phyloP scores from a whole-genome alignment of 2,113 vertebrate species.

The Bufo gargarizans region DNA sequence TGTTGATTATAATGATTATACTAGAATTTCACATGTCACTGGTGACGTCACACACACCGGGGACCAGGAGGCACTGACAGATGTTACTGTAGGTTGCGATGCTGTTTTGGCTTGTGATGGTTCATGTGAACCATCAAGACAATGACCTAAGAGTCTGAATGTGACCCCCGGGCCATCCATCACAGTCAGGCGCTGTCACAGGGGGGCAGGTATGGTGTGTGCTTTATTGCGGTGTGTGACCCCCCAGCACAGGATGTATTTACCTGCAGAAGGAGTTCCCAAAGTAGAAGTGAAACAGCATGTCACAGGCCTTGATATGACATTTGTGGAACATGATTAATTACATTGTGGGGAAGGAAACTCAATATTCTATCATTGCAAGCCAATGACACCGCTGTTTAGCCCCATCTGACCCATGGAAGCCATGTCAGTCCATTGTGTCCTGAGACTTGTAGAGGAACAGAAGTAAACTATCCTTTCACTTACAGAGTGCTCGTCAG shows the following conservation, averaged over 20 bases:
- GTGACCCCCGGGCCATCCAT: constrained; percentile 33
- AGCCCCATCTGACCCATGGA: constrained; percentile 10
- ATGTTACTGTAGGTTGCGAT: not conserved
- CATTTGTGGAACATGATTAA: constrained; percentile 44
- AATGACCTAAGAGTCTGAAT: constrained; percentile 7
- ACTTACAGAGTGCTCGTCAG: not conserved
- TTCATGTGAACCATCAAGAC: constrained; percentile 33
- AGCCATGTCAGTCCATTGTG: not conserved
- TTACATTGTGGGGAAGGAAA: constrained; percentile 26
- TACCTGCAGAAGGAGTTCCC: constrained; percentile 31
- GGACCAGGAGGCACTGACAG: not conserved
- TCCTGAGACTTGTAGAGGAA: not conserved
- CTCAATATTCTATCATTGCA: constrained; percentile 33
- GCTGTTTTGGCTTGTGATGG: not conserved
- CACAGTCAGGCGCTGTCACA: constrained; percentile 27
- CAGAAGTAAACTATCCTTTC: not conserved
- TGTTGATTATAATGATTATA: no score
- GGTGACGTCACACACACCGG: no score
- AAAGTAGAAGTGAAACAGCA: not conserved
- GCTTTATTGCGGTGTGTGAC: not conserved
- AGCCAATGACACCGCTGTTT: not conserved
- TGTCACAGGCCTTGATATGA: constrained; percentile 40
- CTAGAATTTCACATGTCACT: no score
- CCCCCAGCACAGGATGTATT: constrained; percentile 6
- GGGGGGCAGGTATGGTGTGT: not conserved